phyloP scores from a whole-genome alignment of 1,140 invertebrate species.

The Eupristina koningsbergeri region DNA sequence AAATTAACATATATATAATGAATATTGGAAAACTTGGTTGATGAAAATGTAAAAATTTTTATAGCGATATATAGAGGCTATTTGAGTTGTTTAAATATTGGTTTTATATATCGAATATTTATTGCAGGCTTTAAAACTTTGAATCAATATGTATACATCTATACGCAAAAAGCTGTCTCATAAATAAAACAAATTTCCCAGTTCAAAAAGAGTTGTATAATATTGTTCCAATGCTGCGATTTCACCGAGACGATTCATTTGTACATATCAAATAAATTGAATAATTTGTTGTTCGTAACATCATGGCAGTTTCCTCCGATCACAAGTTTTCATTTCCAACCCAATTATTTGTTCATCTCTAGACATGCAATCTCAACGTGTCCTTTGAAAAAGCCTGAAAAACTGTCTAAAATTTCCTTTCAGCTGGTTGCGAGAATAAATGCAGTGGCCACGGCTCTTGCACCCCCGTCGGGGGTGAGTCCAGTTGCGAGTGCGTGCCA shows the following conservation, averaged over 20 bases:
- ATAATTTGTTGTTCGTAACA: background rate
- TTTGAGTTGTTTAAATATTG: slow-evolving; percentile 12
- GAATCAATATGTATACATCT: background rate
- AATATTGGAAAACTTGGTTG: background rate
- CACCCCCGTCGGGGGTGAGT: slow-evolving; percentile 86
- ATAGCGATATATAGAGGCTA: background rate
- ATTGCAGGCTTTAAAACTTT: background rate
- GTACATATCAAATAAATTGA: background rate
- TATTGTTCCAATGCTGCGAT: background rate
- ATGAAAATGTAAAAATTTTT: background rate
- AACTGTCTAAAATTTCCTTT: slow-evolving; percentile 53
- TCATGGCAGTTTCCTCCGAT: background rate
- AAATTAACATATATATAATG: background rate
- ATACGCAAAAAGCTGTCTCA: background rate
- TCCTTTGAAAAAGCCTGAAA: background rate
- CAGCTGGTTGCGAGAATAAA: slow-evolving; percentile 95
- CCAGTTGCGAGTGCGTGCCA: slow-evolving; percentile 90
- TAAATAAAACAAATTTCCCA: background rate
- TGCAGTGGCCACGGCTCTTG: slow-evolving; percentile 94
- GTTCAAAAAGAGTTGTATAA: background rate
- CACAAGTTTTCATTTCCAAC: background rate
- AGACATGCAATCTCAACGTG: no score
- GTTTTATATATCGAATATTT: background rate
- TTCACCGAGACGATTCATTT: background rate
- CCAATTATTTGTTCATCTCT: background rate